Base-by-base conservation (phyloP, 2,888 invertebrate genomes). In the Parnassius apollo region DNA sequence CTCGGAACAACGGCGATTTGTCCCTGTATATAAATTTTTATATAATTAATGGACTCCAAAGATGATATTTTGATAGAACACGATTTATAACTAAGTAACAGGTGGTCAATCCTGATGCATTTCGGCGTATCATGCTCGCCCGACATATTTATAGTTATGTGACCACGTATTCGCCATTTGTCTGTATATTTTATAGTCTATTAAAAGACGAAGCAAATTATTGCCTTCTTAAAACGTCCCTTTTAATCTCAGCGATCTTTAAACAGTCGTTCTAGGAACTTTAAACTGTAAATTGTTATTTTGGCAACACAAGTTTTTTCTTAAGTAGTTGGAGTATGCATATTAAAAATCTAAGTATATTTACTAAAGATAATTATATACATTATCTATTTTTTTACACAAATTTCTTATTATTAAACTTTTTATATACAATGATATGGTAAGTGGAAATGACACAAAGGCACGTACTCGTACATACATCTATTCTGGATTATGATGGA, bases 1-100 rank as follows among this genome's bases (percentile, higher is more conserved):
- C 51, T 46, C 71, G 73, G 72, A 71, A 67, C 72, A 75, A 74
- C 81, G 80, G 76, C 75, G 74, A 88, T 88, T 85, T 88, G 86
- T 90, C 83, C 79, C 75, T 75, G 80, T 72, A 75, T 83, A 88
- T 88, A 87, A 86, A 88, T 88, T 90, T 88, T 81, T 79, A 67
- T 75, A 82, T 84, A 89, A 91, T 88, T 88, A 88, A 90, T 88
- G 78, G 77, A 72, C 74, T 70, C 70, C 78, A 76, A 79, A 80
- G 79, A 81, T 79, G 80, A 84, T 85, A 81, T 84, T 86, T 82
- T 84, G 86, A 86, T 87, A 78, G 75, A 82, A 81, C 78, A 85
- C 77, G 83, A 87, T 85, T 84, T 81, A 82, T 81, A 71, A 69
- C 62, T 66, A 59, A 62, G 70, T 77, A 85, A 90, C 91, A 91